These are phyloP conservation scores for Micrastur ruficollis DNA, from an alignment of 2,797 vertebrate genomes.

Conservation along the genomic window DNA sequence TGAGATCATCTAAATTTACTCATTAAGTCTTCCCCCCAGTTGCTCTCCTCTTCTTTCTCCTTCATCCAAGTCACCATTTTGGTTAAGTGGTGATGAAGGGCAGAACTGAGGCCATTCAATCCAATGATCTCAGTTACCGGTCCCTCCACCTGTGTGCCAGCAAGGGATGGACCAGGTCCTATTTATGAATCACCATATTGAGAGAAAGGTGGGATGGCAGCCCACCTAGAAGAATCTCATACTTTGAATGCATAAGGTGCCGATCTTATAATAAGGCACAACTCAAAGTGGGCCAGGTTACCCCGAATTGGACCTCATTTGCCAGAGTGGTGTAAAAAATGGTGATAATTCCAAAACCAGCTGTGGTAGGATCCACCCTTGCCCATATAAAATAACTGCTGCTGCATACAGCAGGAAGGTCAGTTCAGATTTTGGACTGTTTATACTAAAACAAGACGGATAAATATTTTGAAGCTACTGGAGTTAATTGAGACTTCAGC, in stretches of 20 bases:
- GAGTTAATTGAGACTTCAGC: neutral
- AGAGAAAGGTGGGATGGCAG: neutral
- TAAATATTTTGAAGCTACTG: neutral
- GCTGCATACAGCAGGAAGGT: neutral
- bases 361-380: neutral
- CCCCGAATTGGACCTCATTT: neutral
- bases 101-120: neutral
- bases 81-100: neutral
- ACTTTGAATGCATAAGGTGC: neutral
- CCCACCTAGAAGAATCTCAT: neutral
- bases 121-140: accelerated
- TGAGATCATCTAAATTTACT: neutral
- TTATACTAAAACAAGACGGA: neutral
- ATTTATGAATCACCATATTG: neutral
- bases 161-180: neutral
- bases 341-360: neutral
- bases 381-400: neutral
- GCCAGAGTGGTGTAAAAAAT: neutral
- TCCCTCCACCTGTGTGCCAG: neutral
- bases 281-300: neutral
- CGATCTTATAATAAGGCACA: neutral
- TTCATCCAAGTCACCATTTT: neutral
- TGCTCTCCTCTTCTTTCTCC: neutral
- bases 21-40: neutral
- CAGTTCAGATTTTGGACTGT: neutral